Percentiles rank a stretch among this genome's conserved stretches.
phyloP scores from a whole-genome alignment of 2,113 vertebrate species.

The Phylloscopus trochilus region DNA sequence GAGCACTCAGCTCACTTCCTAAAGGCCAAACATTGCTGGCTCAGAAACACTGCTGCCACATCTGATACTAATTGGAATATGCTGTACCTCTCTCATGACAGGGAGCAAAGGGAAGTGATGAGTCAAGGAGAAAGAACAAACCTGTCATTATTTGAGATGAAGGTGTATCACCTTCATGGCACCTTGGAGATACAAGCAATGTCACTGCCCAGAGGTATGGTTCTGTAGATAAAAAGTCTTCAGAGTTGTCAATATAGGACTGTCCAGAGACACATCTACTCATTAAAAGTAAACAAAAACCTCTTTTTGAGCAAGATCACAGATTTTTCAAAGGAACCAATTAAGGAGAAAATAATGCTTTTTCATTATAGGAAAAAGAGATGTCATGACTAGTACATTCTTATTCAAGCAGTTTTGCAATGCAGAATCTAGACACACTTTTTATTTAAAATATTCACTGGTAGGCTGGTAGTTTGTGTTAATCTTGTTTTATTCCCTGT shows the following conservation, averaged over 20 bases:
- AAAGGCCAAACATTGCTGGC: background rate
- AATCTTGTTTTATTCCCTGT: constrained; percentile 22
- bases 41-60: background rate
- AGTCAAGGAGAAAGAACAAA: constrained; percentile 10
- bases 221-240: background rate
- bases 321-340: constrained; percentile 29
- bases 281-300: constrained; percentile 35
- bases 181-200: background rate
- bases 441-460: background rate
- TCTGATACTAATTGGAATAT: constrained; percentile 30
- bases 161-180: background rate
- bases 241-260: background rate
- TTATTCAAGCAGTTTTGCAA: constrained; percentile 24
- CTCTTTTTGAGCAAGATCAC: background rate
- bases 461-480: background rate
- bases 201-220: background rate
- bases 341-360: constrained; percentile 19
- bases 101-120: background rate
- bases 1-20: background rate
- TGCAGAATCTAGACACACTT: background rate
- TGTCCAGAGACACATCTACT: background rate
- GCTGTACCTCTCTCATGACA: background rate
- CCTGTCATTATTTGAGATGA: constrained; percentile 2
- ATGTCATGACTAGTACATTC: constrained; percentile 6
- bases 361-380: background rate